A percentile compares a stretch with the other conserved stretches of the same genome.
phyloP scores from a whole-genome alignment of 1,140 invertebrate genomes.

The Dermatophagoides farinae region DNA sequence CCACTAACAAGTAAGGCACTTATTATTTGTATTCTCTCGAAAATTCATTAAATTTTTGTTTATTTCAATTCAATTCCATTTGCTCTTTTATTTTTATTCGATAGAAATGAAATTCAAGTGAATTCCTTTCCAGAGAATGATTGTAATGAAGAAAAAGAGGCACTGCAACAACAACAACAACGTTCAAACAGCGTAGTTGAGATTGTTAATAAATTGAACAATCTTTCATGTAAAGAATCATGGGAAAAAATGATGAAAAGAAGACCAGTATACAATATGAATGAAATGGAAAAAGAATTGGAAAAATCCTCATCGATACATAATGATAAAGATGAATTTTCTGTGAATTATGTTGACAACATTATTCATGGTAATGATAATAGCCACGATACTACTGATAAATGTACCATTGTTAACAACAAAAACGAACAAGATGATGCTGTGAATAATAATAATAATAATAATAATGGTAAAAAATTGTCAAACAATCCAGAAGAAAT shows the following conservation, averaged over 20 bases:
- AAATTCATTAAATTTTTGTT: too few relatives aligned
- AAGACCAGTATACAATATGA: conserved; percentile 4
- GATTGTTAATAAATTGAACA: not conserved
- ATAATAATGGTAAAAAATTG: not conserved
- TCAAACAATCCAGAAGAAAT: not conserved
- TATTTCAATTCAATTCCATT: too few relatives aligned
- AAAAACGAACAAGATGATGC: not conserved
- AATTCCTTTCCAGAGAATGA: not conserved
- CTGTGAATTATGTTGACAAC: too few relatives aligned
- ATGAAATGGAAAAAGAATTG: conserved; percentile 11
- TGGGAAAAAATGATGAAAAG: conserved; percentile 13
- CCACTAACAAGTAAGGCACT: too few relatives aligned
- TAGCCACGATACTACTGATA: not conserved
- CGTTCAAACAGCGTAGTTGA: not conserved
- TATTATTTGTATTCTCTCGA: too few relatives aligned
- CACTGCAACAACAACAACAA: not conserved
- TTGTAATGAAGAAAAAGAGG: not conserved
- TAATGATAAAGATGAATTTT: not conserved
- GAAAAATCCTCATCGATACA: not conserved
- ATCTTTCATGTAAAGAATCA: not conserved
- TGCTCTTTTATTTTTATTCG: not conserved
- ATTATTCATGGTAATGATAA: too few relatives aligned
- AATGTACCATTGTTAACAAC: not conserved
- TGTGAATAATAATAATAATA: not conserved
- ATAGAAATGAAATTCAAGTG: not conserved